phyloP scores from a whole-genome alignment of 2,113 vertebrate species.

The Phalacrocorax pelagicus region DNA sequence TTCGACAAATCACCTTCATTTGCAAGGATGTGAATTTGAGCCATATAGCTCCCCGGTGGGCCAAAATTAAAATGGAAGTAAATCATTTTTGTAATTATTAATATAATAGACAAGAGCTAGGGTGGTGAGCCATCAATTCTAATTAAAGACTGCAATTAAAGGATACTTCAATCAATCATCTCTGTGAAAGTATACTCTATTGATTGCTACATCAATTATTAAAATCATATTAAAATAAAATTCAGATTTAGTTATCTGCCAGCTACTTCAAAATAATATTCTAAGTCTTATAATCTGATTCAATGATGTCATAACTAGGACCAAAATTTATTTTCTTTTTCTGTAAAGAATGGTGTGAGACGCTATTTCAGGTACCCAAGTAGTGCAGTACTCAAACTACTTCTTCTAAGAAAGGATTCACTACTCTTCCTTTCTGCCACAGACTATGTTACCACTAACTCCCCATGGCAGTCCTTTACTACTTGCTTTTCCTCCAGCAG shows the following conservation, averaged over 20 bases:
- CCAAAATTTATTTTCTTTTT: not conserved
- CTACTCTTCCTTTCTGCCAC: not conserved
- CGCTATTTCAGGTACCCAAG: not conserved
- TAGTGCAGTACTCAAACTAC: not conserved
- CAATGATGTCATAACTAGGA: not conserved
- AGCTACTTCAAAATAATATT: slow-evolving; percentile 33
- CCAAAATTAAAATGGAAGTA: slow-evolving; percentile 52
- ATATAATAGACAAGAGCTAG: slow-evolving; percentile 61
- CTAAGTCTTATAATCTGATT: not conserved
- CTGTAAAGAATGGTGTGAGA: not conserved
- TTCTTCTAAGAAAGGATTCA: not conserved
- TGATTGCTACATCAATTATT: slow-evolving; percentile 65
- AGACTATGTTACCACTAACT: not conserved
- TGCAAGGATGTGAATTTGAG: slow-evolving; percentile 22
- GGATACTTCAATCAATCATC: slow-evolving; percentile 61
- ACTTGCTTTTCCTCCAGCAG: not conserved
- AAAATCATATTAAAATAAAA: slow-evolving; percentile 63
- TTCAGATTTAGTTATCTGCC: slow-evolving; percentile 26
- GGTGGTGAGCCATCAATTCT: slow-evolving; percentile 44
- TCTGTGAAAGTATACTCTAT: slow-evolving; percentile 38
- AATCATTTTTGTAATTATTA: slow-evolving; percentile 67
- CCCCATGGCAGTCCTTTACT: not conserved
- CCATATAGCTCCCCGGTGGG: not conserved
- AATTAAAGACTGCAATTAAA: slow-evolving; percentile 68
- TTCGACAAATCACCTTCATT: slow-evolving; percentile 15